A percentile compares a stretch with the other conserved stretches of the same genome.
Conservation (phyloP, 2,113 vertebrate genomes). For the Calyptommatus sinebrachiatus region DNA sequence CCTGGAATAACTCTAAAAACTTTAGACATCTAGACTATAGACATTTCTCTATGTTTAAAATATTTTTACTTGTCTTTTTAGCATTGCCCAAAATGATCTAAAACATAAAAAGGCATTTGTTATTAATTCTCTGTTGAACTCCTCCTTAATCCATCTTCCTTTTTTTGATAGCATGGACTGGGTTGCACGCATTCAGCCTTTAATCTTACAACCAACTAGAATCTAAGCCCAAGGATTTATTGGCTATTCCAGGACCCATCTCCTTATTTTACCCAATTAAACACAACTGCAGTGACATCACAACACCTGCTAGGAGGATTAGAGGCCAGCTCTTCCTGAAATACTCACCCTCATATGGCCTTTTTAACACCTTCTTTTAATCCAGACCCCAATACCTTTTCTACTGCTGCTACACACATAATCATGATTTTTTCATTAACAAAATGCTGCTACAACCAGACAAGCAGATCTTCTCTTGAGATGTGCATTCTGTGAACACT, state of each 20-base stretch:
- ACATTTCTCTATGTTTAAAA: not conserved
- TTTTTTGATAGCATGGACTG: conserved; percentile 21
- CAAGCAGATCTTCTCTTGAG: not conserved
- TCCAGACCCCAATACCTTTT: not conserved
- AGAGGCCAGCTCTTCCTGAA: conserved; percentile 46
- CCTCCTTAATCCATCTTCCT: conserved; percentile 55
- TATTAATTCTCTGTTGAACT: conserved; percentile 10
- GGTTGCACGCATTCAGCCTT: conserved; percentile 29
- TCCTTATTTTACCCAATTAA: conserved; percentile 52
- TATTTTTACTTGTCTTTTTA: not conserved
- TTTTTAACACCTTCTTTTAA: conserved; percentile 33
- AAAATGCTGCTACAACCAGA: not conserved
- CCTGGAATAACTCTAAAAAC: too few relatives aligned
- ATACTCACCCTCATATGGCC: conserved; percentile 20
- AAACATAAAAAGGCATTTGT: conserved; percentile 31
- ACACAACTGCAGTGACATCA: conserved; percentile 38
- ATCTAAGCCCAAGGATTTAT: conserved; percentile 43
- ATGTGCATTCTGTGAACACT: not conserved
- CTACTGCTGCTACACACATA: not conserved
- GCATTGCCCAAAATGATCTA: not conserved
- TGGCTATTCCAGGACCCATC: conserved; percentile 58
- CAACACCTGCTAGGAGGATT: conserved; percentile 50
- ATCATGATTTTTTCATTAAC: rapidly evolving
- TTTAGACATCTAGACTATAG: not conserved
- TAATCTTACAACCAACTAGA: conserved; percentile 34